phyloP scores from a whole-genome alignment of 2,888 invertebrate genomes.

The Campopleginae sp. region DNA sequence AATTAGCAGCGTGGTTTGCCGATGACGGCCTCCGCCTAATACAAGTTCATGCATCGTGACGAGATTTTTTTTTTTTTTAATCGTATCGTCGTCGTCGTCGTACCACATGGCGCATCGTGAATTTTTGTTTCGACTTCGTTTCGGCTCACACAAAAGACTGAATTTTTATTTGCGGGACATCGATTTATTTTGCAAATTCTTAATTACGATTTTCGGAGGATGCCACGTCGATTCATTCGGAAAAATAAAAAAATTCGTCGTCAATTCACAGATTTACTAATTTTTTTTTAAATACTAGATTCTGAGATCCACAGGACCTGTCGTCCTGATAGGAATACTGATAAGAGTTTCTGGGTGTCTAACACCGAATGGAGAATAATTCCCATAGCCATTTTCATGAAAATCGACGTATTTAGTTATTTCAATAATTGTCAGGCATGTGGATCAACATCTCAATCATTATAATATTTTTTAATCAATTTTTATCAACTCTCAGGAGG shows the following conservation, averaged over 20 bases:
- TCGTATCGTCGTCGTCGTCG: neutral
- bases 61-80: neutral
- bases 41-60: neutral
- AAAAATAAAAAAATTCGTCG: neutral
- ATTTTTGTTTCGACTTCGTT: neutral
- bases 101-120: slow-evolving; percentile 13
- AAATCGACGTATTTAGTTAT: too few relatives aligned
- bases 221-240: neutral
- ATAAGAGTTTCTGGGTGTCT: too few relatives aligned
- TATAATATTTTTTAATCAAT: too few relatives aligned
- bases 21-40: slow-evolving; percentile 40
- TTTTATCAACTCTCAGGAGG: too few relatives aligned
- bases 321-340: too few relatives aligned
- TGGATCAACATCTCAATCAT: too few relatives aligned
- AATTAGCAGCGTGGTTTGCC: slow-evolving; percentile 61
- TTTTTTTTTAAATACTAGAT: too few relatives aligned
- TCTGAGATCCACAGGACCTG: too few relatives aligned
- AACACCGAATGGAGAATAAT: too few relatives aligned
- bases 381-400: too few relatives aligned
- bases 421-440: too few relatives aligned
- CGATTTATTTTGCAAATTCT: neutral
- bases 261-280: too few relatives aligned
- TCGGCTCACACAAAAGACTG: neutral
- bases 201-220: neutral
- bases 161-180: neutral